Evolutionary conservation across 2,797 vertebrate species (phyloP), one percentile per base, ranked within the genome.

Genomic region (Aplochiton taeniatus): DNA sequence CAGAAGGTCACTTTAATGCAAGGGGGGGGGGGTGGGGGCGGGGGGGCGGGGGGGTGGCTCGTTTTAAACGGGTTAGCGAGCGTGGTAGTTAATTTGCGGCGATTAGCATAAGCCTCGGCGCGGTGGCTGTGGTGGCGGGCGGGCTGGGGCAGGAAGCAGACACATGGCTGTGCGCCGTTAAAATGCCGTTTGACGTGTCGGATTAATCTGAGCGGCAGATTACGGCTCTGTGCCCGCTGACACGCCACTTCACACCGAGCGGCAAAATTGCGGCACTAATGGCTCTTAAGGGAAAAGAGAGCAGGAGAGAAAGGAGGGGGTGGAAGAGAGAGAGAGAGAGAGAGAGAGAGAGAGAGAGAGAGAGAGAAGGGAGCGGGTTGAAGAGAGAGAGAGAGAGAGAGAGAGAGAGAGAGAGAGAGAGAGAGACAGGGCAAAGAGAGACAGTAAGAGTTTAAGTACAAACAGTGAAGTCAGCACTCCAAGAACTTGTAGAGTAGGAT

Each of bases 131-230:
- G 19, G 53, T 17, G 53, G 53, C 19, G 18, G 53, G 53, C 18
- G 31, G 31, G 31, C 31, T 31, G 31, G 31, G 31, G 31, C 31
- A 31, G 31, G 31, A 31, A 31, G 31, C 31, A 31, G 31, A 31
- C 31, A 31, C 31, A 6, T 31, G 31, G 31, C 31, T 2, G 3
- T 31, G 31, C 31, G 31, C 31, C 31, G 31, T 6, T 31, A 2
- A 31, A 55, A 20, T 20, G 53, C 53, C 19, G 53, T 55, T 55
- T 55, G 53, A 55, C 53, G 31, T 20, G 31, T 20, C 4, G 53
- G 53, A 55, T 55, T 55, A 55, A 55, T 55, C 31, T 55, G 53
- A 55, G 18, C 53, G 17, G 53, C 18, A 55, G 53, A 55, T 55
- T 55, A 55, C 4, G 52, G 17, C 52, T 54, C 17, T 11, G 11